Percentiles rank a stretch among this genome's conserved stretches.
phyloP scores from a whole-genome alignment of 2,888 invertebrate genomes.

The Yponomeuta evonymella region DNA sequence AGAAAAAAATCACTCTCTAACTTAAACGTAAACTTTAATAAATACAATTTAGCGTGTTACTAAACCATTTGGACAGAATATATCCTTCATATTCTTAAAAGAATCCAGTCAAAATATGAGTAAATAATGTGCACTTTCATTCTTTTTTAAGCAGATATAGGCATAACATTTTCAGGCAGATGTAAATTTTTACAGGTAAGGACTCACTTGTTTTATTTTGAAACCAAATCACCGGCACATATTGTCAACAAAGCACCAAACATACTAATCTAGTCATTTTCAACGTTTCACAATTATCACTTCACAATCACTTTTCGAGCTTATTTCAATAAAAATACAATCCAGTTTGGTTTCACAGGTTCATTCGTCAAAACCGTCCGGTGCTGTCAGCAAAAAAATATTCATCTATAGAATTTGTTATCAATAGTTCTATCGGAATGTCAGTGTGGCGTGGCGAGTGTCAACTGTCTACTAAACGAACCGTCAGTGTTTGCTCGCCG shows the following conservation, averaged over 20 bases:
- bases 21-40: no score
- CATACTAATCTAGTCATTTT: constrained; percentile 39
- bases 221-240: constrained; percentile 14
- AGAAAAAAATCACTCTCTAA: no score
- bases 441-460: constrained; percentile 75
- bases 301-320: constrained; percentile 21
- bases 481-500: constrained; percentile 69
- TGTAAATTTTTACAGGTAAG: background rate
- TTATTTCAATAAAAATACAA: constrained; percentile 8
- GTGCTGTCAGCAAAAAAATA: constrained; percentile 19
- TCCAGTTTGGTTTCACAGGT: background rate
- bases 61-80: no score
- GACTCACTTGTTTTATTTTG: constrained; percentile 14
- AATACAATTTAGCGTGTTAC: no score
- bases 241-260: constrained; percentile 34
- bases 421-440: constrained; percentile 72
- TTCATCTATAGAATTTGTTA: constrained; percentile 66
- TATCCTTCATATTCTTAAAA: no score
- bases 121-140: no score
- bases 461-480: constrained; percentile 76
- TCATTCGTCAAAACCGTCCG: constrained; percentile 11
- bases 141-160: background rate
- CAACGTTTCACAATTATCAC: constrained; percentile 48
- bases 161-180: background rate
- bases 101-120: no score